These are phyloP conservation scores for Agapornis canus DNA, from an alignment of 2,797 vertebrate species.

Conservation along the genomic window DNA sequence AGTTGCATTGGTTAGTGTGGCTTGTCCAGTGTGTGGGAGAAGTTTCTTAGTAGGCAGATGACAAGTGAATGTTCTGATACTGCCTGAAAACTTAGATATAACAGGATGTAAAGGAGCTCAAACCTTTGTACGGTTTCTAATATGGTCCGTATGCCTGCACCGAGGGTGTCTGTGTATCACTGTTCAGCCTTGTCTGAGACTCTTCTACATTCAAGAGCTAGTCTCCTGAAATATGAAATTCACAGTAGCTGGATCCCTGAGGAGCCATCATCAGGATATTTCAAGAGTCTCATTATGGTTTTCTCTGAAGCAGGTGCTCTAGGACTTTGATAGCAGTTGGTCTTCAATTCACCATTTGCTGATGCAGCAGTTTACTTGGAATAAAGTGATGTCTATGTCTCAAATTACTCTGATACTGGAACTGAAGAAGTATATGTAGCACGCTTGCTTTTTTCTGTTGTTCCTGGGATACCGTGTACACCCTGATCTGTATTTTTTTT, in stretches of 20 bases:
- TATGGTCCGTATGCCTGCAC: not conserved
- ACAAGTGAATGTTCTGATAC: not conserved
- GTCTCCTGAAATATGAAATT: not conserved
- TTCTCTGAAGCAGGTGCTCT: not conserved
- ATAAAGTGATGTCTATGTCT: not conserved
- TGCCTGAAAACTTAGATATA: not conserved
- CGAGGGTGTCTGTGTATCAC: not conserved
- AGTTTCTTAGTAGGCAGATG: not conserved
- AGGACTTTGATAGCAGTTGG: not conserved
- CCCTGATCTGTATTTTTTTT: not conserved
- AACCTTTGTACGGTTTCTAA: not conserved
- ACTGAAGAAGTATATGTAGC: not conserved
- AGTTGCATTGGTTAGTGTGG: not conserved
- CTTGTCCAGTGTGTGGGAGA: not conserved
- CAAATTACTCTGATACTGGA: not conserved
- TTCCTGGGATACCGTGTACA: not conserved
- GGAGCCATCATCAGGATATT: not conserved
- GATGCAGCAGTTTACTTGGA: fast-evolving
- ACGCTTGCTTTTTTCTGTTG: not conserved
- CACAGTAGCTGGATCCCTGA: not conserved
- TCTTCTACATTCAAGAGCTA: not conserved
- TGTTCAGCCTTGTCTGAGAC: not conserved
- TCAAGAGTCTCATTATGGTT: not conserved
- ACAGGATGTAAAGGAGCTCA: not conserved
- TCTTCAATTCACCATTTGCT: not conserved